Evolutionary conservation across 2,113 vertebrate species (phyloP).

Genomic region (Beaufortia kweichowensis): DNA sequence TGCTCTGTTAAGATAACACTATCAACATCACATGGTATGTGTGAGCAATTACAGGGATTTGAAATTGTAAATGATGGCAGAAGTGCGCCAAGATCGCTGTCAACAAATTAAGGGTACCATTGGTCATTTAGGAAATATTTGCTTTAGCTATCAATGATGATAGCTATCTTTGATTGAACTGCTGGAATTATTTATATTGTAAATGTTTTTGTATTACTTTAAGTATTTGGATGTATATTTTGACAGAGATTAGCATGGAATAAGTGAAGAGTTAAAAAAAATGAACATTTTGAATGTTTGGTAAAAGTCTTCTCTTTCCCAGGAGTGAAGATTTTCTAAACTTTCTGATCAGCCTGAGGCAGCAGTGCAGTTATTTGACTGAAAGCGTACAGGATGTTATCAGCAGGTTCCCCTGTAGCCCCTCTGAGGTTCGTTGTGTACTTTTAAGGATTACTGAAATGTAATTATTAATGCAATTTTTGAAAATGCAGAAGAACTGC

Average conservation of each 20-base stretch:
- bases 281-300: not conserved
- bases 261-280: not conserved
- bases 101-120: constrained; percentile 13
- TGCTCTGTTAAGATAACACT: constrained; percentile 71
- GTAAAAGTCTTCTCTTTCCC: constrained; percentile 36
- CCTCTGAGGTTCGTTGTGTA: constrained; percentile 81
- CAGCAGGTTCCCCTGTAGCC: constrained; percentile 77
- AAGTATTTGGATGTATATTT: too few relatives aligned
- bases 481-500: too few relatives aligned
- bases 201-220: too few relatives aligned
- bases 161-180: too few relatives aligned
- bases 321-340: constrained; percentile 85
- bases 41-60: constrained; percentile 47
- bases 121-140: constrained; percentile 28
- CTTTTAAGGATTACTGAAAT: too few relatives aligned
- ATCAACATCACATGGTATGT: constrained; percentile 61
- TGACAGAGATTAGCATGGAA: too few relatives aligned
- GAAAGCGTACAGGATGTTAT: constrained; percentile 78
- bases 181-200: too few relatives aligned
- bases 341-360: constrained; percentile 84
- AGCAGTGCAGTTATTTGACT: constrained; percentile 83
- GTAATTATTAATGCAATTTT: too few relatives aligned
- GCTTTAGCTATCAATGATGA: not conserved
- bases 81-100: constrained; percentile 44
- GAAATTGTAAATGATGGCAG: constrained; percentile 50